These are phyloP conservation scores for Eilema caniola DNA, from an alignment of 2,888 invertebrate genomes.

Conservation along the genomic window DNA sequence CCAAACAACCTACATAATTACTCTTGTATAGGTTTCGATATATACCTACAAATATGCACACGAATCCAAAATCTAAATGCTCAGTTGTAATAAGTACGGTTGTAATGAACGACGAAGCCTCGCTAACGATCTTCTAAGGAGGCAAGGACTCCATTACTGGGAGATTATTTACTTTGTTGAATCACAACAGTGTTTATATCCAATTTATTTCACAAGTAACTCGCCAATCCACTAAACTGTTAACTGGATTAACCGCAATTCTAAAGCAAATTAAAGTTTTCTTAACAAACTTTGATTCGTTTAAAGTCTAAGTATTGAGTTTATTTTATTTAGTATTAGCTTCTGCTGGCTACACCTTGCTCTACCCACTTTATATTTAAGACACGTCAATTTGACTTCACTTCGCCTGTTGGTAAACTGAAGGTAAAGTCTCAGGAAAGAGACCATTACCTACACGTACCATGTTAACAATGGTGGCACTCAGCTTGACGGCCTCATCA, in stretches of 20 bases:
- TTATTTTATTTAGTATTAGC: neutral
- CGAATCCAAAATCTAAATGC: slow-evolving; percentile 11
- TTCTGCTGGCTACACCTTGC: neutral
- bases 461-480: too few relatives aligned
- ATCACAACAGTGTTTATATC: slow-evolving; percentile 35
- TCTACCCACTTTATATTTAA: neutral
- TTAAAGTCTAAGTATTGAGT: neutral
- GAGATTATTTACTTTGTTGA: slow-evolving; percentile 54
- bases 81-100: slow-evolving; percentile 15
- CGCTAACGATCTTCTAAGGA: slow-evolving; percentile 48
- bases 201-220: slow-evolving; percentile 45
- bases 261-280: slow-evolving; percentile 22
- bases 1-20: neutral
- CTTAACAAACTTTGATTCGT: slow-evolving; percentile 8
- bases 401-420: too few relatives aligned
- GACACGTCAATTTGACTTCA: too few relatives aligned
- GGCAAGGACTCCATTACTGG: slow-evolving; percentile 50
- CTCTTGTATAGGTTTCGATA: neutral
- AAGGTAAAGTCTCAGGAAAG: too few relatives aligned
- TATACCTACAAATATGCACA: neutral
- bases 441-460: too few relatives aligned
- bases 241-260: slow-evolving; percentile 35
- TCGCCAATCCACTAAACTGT: slow-evolving; percentile 46
- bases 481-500: too few relatives aligned
- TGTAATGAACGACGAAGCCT: slow-evolving; percentile 45